Evolutionary conservation across 2,888 invertebrate species (phyloP), one percentile per base, ranked within the genome.

Genomic region (Zaprionus obscuricornis): DNA sequence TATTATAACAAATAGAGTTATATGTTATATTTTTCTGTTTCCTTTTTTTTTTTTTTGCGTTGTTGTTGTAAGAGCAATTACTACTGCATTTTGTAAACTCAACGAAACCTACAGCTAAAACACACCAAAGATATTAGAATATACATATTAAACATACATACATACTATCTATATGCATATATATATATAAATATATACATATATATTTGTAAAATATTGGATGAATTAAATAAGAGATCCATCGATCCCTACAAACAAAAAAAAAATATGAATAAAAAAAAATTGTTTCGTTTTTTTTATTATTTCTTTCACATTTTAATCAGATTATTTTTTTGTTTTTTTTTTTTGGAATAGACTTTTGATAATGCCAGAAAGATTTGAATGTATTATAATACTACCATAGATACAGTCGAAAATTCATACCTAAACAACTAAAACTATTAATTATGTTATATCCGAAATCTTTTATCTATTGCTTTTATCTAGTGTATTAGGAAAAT

Each of bases 111-210:
- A 79, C 89, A 88, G 89, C 89, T 88, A 85, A 83, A n/a, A 73
- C 79, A 86, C 69, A 88, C 89, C 89, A 89, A 89, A 89, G 87
- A 89, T 84, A 76, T 57, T 54, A n/a, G 42, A 36, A 54, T 51
- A 67, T 58, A 51, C 24, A 55, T 47, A 59, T n/a, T 10, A 22
- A 22, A 52, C n/a, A n/a, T 29, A 47, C 47, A 47, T 26, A 54
- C 42, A 36, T 54, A 31, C 46, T 50, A 26, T 54, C n/a, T n/a
- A n/a, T n/a, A n/a, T n/a, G n/a, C n/a, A n/a, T n/a, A n/a, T n/a
- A n/a, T n/a, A n/a, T n/a, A n/a, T n/a, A n/a, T n/a, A n/a, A n/a
- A n/a, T n/a, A n/a, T n/a, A n/a, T n/a, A n/a, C n/a, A n/a, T n/a
- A n/a, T n/a, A n/a, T n/a, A n/a, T n/a, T 57, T 71, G 74, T 79